Base-by-base conservation (phyloP, 2,113 vertebrate genomes). In the Perca fluviatilis region DNA sequence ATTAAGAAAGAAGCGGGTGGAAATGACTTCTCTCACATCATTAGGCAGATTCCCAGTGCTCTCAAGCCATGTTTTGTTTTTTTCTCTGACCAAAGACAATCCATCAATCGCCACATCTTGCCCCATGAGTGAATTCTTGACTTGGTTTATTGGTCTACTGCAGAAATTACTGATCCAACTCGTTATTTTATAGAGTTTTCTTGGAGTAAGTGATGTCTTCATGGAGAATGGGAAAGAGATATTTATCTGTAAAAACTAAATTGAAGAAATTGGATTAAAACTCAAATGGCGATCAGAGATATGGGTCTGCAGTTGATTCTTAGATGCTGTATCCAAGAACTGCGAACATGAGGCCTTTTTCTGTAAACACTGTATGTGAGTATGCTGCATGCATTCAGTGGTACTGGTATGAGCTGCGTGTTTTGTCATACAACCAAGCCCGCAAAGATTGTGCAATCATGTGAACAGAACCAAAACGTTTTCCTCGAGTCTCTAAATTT, bases 401-500 rank as follows among this genome's bases (percentile, higher is more conserved):
- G 36, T 40, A 67, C 78, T 40, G 53, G 36, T 40, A 70, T 80
- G 65, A 66, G 56, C 79, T 6, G 15, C 8, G 6, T 77, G 57
- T 80, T 91, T 90, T 91, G 83, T 83, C 66, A 63, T 86, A 86
- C 83, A 88, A 10, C 86, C 88, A 83, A 85, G 86, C 79, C 47
- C 84, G 83, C 63, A 70, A 72, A 76, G 64, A 91, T 85, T 86
- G 88, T 87, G 77, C 65, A 86, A 27, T 74, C 87, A 84, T 76
- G 86, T 82, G 80, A 73, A 74, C 74, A 33, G 19, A 78, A 64
- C 73, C 71, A 71, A 87, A 86, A 77, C 57, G 54, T 85, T 71
- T 88, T 60, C 54, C 80, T 85, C 40, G 58, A 76, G 85, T 71
- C 54, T 33, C 54, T 79, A 74, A 88, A 88, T 90, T 89, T 86